Evolutionary conservation across 37 sponge, comb jelly and placozoan species (phyloP).

Genomic region (Mnemiopsis leidyi): DNA sequence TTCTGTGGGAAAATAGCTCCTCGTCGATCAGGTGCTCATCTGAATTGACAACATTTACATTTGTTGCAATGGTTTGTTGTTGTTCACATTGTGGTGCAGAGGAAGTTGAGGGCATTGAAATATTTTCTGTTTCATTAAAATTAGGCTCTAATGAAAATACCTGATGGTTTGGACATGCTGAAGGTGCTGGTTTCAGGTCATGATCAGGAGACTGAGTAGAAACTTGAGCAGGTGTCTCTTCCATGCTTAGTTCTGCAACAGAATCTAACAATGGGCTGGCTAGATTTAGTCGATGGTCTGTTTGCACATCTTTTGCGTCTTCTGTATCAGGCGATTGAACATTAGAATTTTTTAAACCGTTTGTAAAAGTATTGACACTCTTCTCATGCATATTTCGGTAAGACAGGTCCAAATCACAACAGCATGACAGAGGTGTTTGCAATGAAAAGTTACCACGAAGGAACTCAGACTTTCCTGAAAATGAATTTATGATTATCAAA

Average conservation of each 20-base stretch:
- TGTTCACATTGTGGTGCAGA: too few relatives aligned
- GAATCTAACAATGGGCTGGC: not conserved
- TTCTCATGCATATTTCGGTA: not conserved
- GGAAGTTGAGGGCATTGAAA: too few relatives aligned
- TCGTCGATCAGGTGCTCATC: not conserved
- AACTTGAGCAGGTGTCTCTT: too few relatives aligned
- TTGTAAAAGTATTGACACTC: not conserved
- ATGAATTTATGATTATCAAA: not conserved
- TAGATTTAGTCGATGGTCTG: not conserved
- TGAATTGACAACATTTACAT: not conserved
- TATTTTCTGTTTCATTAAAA: too few relatives aligned
- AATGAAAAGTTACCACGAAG: not conserved
- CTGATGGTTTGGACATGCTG: too few relatives aligned
- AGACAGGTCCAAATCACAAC: not conserved
- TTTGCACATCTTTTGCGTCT: not conserved
- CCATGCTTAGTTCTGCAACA: not conserved
- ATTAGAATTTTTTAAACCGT: too few relatives aligned
- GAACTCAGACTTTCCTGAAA: conserved; percentile 30
- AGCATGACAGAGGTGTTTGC: not conserved
- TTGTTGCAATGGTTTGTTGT: too few relatives aligned
- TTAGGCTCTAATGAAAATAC: too few relatives aligned
- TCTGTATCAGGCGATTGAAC: not conserved
- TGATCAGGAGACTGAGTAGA: too few relatives aligned
- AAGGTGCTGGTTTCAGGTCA: too few relatives aligned
- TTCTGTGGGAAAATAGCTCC: not conserved